These are phyloP conservation scores for Troglohyphantes excavatus DNA, from an alignment of 2,888 invertebrate genomes.

Conservation along the genomic window DNA sequence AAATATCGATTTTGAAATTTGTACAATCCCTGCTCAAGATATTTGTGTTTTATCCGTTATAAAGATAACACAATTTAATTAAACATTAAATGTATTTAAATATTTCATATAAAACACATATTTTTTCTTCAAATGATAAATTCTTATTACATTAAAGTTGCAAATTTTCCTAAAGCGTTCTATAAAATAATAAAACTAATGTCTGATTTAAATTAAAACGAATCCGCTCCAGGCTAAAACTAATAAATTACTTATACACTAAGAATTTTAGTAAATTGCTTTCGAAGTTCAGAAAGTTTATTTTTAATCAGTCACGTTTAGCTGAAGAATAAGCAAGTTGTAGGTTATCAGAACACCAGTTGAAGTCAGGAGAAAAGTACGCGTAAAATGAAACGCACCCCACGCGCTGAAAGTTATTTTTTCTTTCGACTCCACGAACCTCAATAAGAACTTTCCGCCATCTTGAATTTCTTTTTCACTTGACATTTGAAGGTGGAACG, in stretches of 20 bases:
- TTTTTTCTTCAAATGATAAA: too few species aligned
- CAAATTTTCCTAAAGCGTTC: too few species aligned
- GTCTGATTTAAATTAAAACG: too few species aligned
- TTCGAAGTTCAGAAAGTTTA: background rate
- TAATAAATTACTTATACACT: background rate
- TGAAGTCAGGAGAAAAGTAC: constrained; percentile 14
- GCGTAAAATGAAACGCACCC: background rate
- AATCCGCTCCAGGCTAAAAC: too few species aligned
- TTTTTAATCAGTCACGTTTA: background rate
- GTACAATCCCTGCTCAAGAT: too few species aligned
- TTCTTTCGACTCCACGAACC: background rate
- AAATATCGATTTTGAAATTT: too few species aligned
- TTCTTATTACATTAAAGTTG: too few species aligned
- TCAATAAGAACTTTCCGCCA: background rate
- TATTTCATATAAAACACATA: too few species aligned
- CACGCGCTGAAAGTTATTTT: background rate
- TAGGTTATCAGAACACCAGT: constrained; percentile 12
- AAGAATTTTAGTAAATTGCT: background rate
- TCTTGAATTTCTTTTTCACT: background rate
- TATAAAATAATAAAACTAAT: too few species aligned
- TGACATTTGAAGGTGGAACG: background rate
- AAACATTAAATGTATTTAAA: too few species aligned
- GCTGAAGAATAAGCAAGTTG: constrained; percentile 12
- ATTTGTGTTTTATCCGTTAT: too few species aligned
- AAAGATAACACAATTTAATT: too few species aligned